Base-by-base conservation (phyloP, 2,797 vertebrate species). In the Myoxocephalus aenaeus region DNA sequence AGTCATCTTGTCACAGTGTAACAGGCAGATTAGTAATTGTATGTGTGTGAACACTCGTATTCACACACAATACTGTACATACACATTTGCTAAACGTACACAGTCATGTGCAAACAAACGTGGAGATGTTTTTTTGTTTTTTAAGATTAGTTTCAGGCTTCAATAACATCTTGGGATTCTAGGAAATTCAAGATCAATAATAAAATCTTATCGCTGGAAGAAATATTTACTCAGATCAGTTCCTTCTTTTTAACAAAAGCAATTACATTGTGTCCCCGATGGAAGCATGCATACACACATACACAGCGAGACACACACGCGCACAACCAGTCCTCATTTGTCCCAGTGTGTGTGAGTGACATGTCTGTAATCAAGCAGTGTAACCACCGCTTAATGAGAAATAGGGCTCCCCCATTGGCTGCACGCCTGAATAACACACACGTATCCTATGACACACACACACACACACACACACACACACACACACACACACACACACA, bases 371-470 rank as follows among this genome's bases (percentile, higher is more conserved):
- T 85, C 70, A 79, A 72, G 42, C 54, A 34, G 12, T 44, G 61
- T 75, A 84, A 78, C 62, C 53, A 29, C 65, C 64, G 18, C 58
- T 66, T 65, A 85, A 82, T 59, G 59, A 80, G 27, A 32, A 78
- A 68, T 77, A 7, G 12, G 20, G 56, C 50, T 75, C 67, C 44
- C 65, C 50, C 44, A 36, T 68, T 57, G 72, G 59, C 80, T 73
- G 62, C 46, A 50, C 50, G 58, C 62, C 53, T 66, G 51, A 74
- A 44, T 44, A 42, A 61, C 42, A 70, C 27, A 63, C 20, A 9
- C n/a, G 54, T 18, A 32, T 32, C 14, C 27, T 15, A 14, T 27
- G 22, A 57, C 42, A 0, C n/a, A 63, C 15, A 56, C 46, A 63
- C 57, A 48, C 65, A 58, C 61, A n/a, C 36, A 14, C 56, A 57